These are phyloP conservation scores for Virgularia gustaviana DNA, from an alignment of 92 coral and sea anemone species.

Conservation along the genomic window DNA sequence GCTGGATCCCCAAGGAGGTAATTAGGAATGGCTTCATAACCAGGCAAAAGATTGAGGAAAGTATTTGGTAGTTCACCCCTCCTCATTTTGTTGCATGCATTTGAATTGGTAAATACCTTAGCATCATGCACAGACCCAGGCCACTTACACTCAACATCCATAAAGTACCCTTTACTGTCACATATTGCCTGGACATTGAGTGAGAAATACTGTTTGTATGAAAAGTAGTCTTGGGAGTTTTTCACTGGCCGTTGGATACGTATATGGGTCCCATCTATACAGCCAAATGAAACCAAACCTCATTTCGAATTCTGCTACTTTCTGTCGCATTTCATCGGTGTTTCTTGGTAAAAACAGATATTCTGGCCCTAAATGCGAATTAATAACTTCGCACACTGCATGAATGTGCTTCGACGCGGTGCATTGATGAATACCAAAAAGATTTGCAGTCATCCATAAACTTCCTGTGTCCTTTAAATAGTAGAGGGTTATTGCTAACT, in stretches of 20 bases:
- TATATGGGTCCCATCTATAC: constrained; percentile 28
- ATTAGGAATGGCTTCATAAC: constrained; percentile 29
- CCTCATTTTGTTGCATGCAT: constrained; percentile 15
- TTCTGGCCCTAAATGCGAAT: constrained; percentile 26
- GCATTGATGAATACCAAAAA: constrained; percentile 52
- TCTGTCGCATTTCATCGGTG: constrained; percentile 44
- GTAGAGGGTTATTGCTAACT: constrained; percentile 45
- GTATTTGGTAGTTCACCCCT: constrained; percentile 38
- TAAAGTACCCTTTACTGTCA: constrained; percentile 1
- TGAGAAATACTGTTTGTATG: constrained; percentile 6
- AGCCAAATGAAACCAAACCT: constrained; percentile 39
- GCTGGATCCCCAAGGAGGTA: constrained; percentile 22
- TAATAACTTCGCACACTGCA: constrained; percentile 45
- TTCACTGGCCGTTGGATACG: constrained; percentile 36
- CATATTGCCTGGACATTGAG: constrained; percentile 34
- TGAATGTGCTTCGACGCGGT: constrained; percentile 45
- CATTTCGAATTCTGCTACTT: constrained; percentile 50
- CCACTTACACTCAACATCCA: too few relatives aligned
- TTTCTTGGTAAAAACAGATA: constrained; percentile 43
- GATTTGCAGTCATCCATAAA: constrained; percentile 56
- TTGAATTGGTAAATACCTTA: constrained; percentile 42
- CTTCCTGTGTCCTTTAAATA: constrained; percentile 51
- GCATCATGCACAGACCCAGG: constrained; percentile 50
- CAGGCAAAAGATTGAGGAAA: constrained; percentile 9
- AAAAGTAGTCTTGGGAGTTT: constrained; percentile 11